Evolutionary conservation across 2,113 vertebrate genomes (phyloP).

Genomic region (Stomatorhinus ivindoensis): DNA sequence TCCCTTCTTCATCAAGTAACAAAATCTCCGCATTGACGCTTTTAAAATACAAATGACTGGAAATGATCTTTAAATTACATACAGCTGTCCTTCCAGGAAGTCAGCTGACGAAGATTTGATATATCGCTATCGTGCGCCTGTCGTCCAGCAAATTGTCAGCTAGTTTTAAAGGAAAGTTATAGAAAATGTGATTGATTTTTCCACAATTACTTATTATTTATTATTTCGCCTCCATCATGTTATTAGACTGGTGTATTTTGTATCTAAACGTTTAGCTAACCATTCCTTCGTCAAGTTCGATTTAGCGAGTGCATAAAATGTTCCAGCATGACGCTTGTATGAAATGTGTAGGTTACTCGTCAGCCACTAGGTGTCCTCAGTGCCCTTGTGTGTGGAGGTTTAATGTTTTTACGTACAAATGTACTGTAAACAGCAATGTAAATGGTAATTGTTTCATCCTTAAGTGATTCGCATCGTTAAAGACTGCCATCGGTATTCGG

Average conservation of each 20-base stretch:
- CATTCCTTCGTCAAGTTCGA: background rate
- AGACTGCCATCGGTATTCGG: background rate
- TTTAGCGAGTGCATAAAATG: background rate
- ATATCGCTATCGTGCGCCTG: background rate
- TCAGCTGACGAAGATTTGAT: background rate
- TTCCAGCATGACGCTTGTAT: background rate
- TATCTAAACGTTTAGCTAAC: background rate
- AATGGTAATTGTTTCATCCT: background rate
- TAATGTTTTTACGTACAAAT: background rate
- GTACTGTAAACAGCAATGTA: background rate
- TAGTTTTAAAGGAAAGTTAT: background rate
- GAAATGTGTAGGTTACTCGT: background rate
- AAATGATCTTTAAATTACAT: background rate
- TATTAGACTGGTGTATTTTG: background rate
- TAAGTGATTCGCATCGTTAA: background rate
- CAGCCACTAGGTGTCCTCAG: conserved; percentile 13
- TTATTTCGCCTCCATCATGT: background rate
- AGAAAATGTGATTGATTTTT: background rate
- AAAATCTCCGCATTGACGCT: background rate
- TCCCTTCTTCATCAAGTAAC: background rate
- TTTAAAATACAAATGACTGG: background rate
- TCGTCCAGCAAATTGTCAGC: background rate
- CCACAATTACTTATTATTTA: background rate
- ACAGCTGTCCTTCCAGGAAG: background rate
- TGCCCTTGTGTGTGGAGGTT: background rate